A percentile compares a stretch with the other conserved stretches of the same genome.
These are phyloP conservation scores for Laodelphax striatellus DNA, from an alignment of 1,140 invertebrate species.

Conservation along the genomic window DNA sequence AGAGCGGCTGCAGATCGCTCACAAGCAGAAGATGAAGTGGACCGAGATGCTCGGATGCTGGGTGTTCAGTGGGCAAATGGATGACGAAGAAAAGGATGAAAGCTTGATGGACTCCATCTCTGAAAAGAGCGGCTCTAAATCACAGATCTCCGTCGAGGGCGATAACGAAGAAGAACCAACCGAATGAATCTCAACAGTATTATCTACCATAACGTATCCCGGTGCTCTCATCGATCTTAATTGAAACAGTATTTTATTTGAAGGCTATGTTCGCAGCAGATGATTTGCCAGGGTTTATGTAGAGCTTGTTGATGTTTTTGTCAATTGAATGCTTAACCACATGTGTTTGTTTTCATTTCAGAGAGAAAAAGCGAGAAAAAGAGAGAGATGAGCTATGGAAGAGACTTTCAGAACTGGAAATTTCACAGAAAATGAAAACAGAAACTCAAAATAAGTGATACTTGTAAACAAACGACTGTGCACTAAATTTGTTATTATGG, in stretches of 20 bases:
- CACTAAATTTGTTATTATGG: slow-evolving; percentile 26
- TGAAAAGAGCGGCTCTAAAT: too few relatives aligned
- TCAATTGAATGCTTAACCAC: neutral
- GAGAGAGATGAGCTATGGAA: slow-evolving; percentile 93
- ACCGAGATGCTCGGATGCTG: too few relatives aligned
- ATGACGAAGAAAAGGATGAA: too few relatives aligned
- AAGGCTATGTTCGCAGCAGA: too few relatives aligned
- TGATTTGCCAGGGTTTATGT: neutral
- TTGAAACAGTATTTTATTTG: too few relatives aligned
- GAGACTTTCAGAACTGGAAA: slow-evolving; percentile 72
- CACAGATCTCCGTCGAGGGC: too few relatives aligned
- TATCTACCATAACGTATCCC: neutral
- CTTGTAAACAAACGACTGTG: slow-evolving; percentile 20
- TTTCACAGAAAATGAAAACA: slow-evolving; percentile 33
- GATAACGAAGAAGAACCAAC: too few relatives aligned
- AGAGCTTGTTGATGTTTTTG: neutral
- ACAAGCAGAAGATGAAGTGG: too few relatives aligned
- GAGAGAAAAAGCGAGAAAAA: slow-evolving; percentile 89
- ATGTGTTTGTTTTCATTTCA: slow-evolving; percentile 33
- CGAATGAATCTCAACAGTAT: neutral
- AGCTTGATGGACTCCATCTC: too few relatives aligned
- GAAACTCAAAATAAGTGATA: slow-evolving; percentile 17
- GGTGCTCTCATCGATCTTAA: too few relatives aligned
- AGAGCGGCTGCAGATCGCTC: too few relatives aligned
- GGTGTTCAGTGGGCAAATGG: too few relatives aligned